A percentile compares a stretch with the other conserved stretches of the same genome.
These are phyloP conservation scores for Callyntrura sp. DNA, from an alignment of 2,888 invertebrate genomes.

Conservation along the genomic window DNA sequence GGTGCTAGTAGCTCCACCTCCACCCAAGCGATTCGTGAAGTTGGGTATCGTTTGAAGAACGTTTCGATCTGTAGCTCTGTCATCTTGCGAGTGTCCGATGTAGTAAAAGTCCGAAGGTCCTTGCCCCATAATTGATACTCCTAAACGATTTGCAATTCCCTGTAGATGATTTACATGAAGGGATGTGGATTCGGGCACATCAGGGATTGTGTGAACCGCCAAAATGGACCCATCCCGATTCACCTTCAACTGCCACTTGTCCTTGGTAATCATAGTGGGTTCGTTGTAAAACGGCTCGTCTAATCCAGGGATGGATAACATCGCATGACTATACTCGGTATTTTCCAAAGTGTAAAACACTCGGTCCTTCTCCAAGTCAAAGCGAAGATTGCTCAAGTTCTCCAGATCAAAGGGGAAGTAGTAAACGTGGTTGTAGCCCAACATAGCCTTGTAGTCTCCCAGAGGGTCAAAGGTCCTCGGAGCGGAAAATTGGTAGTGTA, in stretches of 20 bases:
- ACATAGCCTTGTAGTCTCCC: background rate
- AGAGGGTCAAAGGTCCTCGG: background rate
- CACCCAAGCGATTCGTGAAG: conserved; percentile 36
- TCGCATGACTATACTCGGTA: background rate
- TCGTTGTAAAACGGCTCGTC: background rate
- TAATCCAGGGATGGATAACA: background rate
- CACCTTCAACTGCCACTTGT: background rate
- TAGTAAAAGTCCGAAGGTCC: background rate
- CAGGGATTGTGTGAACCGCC: background rate
- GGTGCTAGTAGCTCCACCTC: conserved; percentile 38
- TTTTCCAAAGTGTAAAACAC: background rate
- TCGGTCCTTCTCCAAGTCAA: background rate
- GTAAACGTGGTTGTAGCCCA: background rate
- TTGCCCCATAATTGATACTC: background rate
- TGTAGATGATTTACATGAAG: too few relatives aligned
- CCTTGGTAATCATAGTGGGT: conserved; percentile 2
- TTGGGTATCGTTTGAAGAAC: conserved; percentile 30
- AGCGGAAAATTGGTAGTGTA: background rate
- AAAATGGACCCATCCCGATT: background rate
- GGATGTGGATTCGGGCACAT: background rate
- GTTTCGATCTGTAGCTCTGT: background rate
- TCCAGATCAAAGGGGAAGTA: background rate
- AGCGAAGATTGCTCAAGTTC: background rate
- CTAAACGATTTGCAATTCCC: background rate
- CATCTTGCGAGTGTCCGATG: conserved; percentile 10